Evolutionary conservation across 2,797 vertebrate genomes (phyloP), one percentile per base, ranked within the genome.

Genomic region (Otus scops): DNA sequence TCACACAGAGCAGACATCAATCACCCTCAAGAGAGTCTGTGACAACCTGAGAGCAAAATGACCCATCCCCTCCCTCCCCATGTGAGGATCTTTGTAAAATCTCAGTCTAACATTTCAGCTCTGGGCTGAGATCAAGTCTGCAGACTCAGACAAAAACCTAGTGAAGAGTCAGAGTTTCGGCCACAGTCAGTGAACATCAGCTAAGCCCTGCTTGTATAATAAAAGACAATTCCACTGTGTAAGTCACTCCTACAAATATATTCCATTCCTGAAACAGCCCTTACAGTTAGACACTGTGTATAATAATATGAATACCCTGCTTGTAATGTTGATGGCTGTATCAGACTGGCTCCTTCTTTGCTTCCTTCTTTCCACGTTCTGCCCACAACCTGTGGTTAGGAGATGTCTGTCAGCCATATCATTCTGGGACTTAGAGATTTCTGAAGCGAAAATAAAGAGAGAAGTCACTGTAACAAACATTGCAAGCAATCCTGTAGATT

Each of bases 341-440:
- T 99, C 99, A 5, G 99, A 99, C 71, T 98, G 98, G 90, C 99
- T 99, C 43, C 98, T 98, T 74, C 96, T 97, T 92, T 98, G 98
- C 69, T 74, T 94, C 20, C 96, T 94, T 43, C n/a, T 89, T 85
- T 97, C 91, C 38, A 68, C 8, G 6, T 57, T 92, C 28, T 57
- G 94, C 47, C 92, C 77, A 79, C 90, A 92, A 60, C 97, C 88
- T 3, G 98, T 97, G 8, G 97, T 98, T 39, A 98, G 98, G 63
- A 98, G 96, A 23, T 50, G 36, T 75, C 92, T 97, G 84, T 98
- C 98, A 51, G 92, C 97, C 97, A 99, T 95, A n/a, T 99, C 99
- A 53, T 98, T 98, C 95, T 99, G 99, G 91, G 99, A 99, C 57
- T 97, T 98, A 18, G 99, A 99, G 56, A 99, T 98, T 90, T 99